A percentile compares a stretch with the other conserved stretches of the same genome.
Conservation (phyloP, 2,888 invertebrate genomes). For the Agrochola circellaris region DNA sequence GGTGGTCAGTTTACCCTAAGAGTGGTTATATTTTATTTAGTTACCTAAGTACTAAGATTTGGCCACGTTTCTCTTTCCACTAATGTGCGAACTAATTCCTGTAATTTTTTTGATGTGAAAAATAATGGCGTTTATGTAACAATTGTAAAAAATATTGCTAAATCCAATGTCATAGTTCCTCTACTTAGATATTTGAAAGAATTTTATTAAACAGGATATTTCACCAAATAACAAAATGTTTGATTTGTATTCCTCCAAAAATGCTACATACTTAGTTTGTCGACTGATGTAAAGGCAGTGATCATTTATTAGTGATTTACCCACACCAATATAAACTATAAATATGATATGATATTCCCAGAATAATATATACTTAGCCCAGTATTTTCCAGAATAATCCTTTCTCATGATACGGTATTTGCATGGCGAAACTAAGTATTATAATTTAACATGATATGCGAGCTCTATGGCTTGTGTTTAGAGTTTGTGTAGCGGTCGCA, state of each 20-base stretch:
- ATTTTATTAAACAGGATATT: neutral
- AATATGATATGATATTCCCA: neutral
- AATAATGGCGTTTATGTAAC: no score
- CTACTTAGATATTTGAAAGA: neutral
- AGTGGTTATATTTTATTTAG: neutral
- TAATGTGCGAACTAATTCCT: no score
- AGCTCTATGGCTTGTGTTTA: slow-evolving; percentile 14
- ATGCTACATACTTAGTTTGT: neutral
- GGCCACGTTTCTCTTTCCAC: neutral
- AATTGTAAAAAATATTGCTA: neutral
- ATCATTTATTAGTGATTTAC: no score
- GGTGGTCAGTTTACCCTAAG: neutral
- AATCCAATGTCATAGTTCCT: neutral
- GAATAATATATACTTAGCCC: neutral
- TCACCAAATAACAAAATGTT: neutral
- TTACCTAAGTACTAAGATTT: neutral
- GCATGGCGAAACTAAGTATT: slow-evolving; percentile 29
- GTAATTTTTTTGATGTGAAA: neutral
- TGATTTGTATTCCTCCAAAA: neutral
- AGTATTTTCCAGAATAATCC: slow-evolving; percentile 25
- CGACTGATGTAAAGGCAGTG: neutral
- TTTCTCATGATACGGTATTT: slow-evolving; percentile 24
- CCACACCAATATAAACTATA: neutral
- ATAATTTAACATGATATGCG: slow-evolving; percentile 41
- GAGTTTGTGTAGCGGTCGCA: slow-evolving; percentile 26